Conservation (phyloP, 2,113 vertebrate species). For the Laticauda colubrina region DNA sequence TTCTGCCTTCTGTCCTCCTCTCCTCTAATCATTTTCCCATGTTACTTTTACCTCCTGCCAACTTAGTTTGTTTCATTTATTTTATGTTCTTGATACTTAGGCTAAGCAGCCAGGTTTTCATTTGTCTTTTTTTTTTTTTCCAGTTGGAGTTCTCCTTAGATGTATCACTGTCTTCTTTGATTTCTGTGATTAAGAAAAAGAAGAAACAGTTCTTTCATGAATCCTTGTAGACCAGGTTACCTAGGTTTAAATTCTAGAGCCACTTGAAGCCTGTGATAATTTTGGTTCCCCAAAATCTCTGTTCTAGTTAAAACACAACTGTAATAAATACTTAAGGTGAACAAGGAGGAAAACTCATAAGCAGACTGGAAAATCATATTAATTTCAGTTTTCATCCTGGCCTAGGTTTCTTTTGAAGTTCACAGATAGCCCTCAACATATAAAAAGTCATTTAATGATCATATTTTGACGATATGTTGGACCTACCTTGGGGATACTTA, state of each 20-base stretch:
- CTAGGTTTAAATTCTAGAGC: not conserved
- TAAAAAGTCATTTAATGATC: no score
- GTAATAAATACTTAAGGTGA: no score
- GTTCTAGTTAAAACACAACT: not conserved
- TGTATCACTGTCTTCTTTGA: conserved; percentile 35
- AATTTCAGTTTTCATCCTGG: not conserved
- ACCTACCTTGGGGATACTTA: no score
- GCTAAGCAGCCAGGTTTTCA: conserved; percentile 41
- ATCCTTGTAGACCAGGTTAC: not conserved
- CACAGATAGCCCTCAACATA: not conserved
- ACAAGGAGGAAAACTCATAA: not conserved
- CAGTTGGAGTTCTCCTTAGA: conserved; percentile 48
- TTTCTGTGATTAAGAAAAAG: conserved; percentile 23
- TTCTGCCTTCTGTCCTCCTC: conserved; percentile 14
- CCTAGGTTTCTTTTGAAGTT: not conserved
- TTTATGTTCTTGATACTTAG: conserved; percentile 52
- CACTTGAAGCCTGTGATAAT: not conserved
- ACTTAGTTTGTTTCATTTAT: conserved; percentile 37
- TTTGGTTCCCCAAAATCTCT: not conserved
- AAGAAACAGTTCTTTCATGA: not conserved
- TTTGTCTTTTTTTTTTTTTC: conserved; percentile 23
- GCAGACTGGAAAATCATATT: not conserved
- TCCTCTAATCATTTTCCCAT: conserved; percentile 33
- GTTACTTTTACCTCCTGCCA: conserved; percentile 39
- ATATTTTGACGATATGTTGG: no score